phyloP scores from a whole-genome alignment of 2,888 invertebrate genomes.

The Aplocera efformata region DNA sequence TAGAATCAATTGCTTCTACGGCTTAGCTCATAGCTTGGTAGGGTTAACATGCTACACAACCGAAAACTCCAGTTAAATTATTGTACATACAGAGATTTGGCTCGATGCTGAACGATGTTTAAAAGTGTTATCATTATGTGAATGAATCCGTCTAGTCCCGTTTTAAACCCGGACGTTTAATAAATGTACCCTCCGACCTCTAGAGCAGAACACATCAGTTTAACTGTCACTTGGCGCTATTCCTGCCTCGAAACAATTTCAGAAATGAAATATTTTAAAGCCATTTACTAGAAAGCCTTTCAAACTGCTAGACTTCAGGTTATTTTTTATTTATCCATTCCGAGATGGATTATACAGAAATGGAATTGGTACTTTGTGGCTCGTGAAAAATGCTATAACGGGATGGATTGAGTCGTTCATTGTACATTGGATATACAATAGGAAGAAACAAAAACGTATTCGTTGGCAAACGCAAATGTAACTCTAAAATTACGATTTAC shows the following conservation, averaged over 20 bases:
- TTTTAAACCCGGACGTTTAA: conserved; percentile 52
- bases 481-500: too few relatives aligned
- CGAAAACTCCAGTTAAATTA: too few relatives aligned
- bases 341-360: conserved; percentile 22
- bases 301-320: conserved; percentile 46
- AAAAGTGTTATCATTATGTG: conserved; percentile 25
- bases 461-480: not conserved
- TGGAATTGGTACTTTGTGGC: conserved; percentile 16
- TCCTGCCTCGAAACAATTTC: conserved; percentile 70
- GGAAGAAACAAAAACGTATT: not conserved
- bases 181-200: conserved; percentile 58
- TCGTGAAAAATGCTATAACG: conserved; percentile 12
- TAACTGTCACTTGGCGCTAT: conserved; percentile 70
- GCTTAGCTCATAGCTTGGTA: too few relatives aligned
- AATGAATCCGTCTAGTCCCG: conserved; percentile 33
- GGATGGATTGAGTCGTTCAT: conserved; percentile 9
- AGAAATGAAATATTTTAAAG: conserved; percentile 75
- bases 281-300: conserved; percentile 72
- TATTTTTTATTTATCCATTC: conserved; percentile 58
- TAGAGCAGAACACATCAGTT: conserved; percentile 65
- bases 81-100: conserved; percentile 6
- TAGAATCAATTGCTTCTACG: too few relatives aligned
- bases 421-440: not conserved
- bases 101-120: conserved; percentile 15
- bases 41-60: too few relatives aligned